phyloP scores from a whole-genome alignment of 2,113 vertebrate genomes.

The Caranx melampygus region DNA sequence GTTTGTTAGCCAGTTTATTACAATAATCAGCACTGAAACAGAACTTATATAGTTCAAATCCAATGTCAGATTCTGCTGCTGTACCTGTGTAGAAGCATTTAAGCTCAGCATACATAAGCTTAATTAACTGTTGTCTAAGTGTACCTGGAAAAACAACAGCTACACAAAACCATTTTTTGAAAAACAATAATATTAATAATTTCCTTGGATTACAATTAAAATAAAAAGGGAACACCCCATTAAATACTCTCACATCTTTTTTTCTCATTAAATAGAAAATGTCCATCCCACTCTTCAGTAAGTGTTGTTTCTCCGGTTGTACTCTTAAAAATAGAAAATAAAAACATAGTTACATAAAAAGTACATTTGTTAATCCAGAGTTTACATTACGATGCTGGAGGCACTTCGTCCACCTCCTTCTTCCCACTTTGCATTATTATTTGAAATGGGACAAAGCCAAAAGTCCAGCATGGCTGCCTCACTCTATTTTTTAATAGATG shows the following conservation, averaged over 20 bases:
- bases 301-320: constrained; percentile 51
- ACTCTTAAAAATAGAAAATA: constrained; percentile 50
- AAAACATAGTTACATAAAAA: constrained; percentile 46
- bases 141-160: constrained; percentile 56
- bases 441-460: constrained; percentile 43
- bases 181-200: constrained; percentile 71
- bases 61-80: constrained; percentile 48
- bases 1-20: constrained; percentile 73
- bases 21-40: constrained; percentile 58
- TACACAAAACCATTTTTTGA: constrained; percentile 51
- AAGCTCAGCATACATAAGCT: constrained; percentile 61
- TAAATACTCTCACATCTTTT: constrained; percentile 83
- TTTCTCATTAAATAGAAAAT: constrained; percentile 84
- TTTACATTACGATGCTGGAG: constrained; percentile 14
- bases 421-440: constrained; percentile 31
- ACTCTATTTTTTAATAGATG: constrained; percentile 4
- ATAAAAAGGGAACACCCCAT: constrained; percentile 78
- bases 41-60: constrained; percentile 35
- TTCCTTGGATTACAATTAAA: constrained; percentile 75
- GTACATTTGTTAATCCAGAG: constrained; percentile 46
- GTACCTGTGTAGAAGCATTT: constrained; percentile 51
- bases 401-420: neutral
- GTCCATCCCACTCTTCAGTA: constrained; percentile 69
- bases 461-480: constrained; percentile 64
- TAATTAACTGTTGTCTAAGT: constrained; percentile 57